Evolutionary conservation across 2,797 vertebrate genomes (phyloP).

Genomic region (Microctenopoma steveboyesi): DNA sequence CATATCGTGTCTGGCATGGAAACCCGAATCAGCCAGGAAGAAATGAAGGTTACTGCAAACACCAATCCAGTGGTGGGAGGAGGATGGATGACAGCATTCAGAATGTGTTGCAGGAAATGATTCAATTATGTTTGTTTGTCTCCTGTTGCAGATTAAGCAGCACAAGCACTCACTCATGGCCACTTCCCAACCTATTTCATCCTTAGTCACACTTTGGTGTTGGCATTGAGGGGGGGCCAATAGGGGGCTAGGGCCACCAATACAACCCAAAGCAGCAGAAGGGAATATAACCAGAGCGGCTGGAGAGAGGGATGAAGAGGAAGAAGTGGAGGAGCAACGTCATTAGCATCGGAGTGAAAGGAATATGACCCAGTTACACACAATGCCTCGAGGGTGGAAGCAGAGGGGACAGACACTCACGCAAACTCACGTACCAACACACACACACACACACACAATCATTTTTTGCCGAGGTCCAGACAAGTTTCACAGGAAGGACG

Average conservation of each 20-base stretch:
- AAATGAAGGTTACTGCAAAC: too few relatives aligned
- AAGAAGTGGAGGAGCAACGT: constrained; percentile 42
- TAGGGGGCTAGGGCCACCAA: constrained; percentile 24
- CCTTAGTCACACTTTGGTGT: constrained; percentile 54
- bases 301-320: constrained; percentile 31
- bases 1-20: neutral
- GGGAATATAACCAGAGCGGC: constrained; percentile 39
- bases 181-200: constrained; percentile 47
- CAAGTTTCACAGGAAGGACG: constrained; percentile 24
- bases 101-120: constrained; percentile 4
- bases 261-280: constrained; percentile 44
- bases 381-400: constrained; percentile 60
- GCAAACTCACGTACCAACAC: constrained; percentile 25
- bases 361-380: constrained; percentile 78
- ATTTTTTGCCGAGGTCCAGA: constrained; percentile 24
- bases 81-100: neutral
- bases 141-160: constrained; percentile 35
- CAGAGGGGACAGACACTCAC: constrained; percentile 13
- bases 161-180: constrained; percentile 15
- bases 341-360: constrained; percentile 45
- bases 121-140: constrained; percentile 16
- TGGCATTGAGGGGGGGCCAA: constrained; percentile 56
- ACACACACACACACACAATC: constrained; percentile 7
- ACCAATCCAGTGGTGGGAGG: neutral
- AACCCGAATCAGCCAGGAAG: neutral